Conservation (phyloP, 2,888 invertebrate species). For the Acanthococcus lagerstroemiae region DNA sequence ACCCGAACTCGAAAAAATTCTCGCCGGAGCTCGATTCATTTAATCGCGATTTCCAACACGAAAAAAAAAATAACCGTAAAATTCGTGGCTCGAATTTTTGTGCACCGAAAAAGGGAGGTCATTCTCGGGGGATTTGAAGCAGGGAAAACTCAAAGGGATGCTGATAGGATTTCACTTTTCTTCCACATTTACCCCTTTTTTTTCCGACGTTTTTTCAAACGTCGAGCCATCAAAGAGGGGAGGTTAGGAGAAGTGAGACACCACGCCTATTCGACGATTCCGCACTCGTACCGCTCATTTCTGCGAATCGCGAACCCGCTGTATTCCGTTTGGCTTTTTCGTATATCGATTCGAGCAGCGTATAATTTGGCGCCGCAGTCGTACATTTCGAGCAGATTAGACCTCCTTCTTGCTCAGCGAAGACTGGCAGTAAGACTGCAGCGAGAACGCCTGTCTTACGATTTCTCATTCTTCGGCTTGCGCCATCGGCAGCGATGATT, state of each 20-base stretch:
- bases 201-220: neutral
- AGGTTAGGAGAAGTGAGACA: neutral
- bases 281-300: neutral
- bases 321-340: no score
- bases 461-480: no score
- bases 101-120: slow-evolving; percentile 5
- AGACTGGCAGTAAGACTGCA: no score
- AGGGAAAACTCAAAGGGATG: slow-evolving; percentile 12
- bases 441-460: no score
- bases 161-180: slow-evolving; percentile 6
- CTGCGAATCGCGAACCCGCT: neutral
- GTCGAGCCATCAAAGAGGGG: neutral
- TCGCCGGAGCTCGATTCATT: no score
- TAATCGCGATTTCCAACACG: no score
- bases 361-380: neutral
- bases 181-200: neutral
- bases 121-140: slow-evolving; percentile 9
- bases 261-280: neutral
- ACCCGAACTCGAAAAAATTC: no score
- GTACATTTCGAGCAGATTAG: neutral
- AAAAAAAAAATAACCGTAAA: no score
- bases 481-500: no score
- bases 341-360: neutral
- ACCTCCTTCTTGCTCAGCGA: no score
- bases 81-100: slow-evolving; percentile 19